Base-by-base conservation (phyloP, 2,113 vertebrate genomes). In the Misgurnus anguillicaudatus region DNA sequence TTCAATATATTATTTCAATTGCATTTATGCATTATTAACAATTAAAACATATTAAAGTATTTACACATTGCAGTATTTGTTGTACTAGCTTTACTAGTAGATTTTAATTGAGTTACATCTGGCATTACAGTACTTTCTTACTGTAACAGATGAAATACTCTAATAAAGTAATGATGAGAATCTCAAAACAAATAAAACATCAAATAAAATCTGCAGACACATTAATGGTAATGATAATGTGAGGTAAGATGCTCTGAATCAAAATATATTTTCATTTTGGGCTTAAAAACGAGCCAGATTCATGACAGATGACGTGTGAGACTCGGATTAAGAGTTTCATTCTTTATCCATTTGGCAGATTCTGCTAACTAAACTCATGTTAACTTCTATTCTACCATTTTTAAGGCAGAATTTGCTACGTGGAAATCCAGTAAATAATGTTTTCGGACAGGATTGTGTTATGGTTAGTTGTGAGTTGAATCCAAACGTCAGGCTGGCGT, bases 401-500 rank as follows among this genome's bases (percentile, higher is more conserved):
- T 9, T 11, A 48, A 13, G 47, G 47, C 47, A 48, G 47, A 48
- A 48, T 48, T 9, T 48, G 47, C 11, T 48, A 11, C 47, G 9
- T 4, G 3, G 47, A 10, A 0, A 48, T 3, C 24, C 24, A 24
- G 24, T 24, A 24, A 24, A 24, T 24, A 24, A 24, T 24, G 24
- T 24, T 24, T 24, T 24, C 24, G 24, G 24, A 31, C 1, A 31
- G 24, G 24, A 31, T 31, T 31, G 24, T 51, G 47, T 51, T 10
- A 51, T 11, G 42, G 7, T 31, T 51, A 17, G 31, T 70, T 69
- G 7, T 31, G 39, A 17, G 31, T 70, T 69, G 48, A 68, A 69
- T 58, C 86, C 76, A 72, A 87, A 86, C 84, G 85, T 90, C 86
- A 86, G 89, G 89, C 89, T 92, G 92, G 89, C 91, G 90, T 85